phyloP scores from a whole-genome alignment of 2,797 vertebrate genomes.

The Nyctibius grandis region DNA sequence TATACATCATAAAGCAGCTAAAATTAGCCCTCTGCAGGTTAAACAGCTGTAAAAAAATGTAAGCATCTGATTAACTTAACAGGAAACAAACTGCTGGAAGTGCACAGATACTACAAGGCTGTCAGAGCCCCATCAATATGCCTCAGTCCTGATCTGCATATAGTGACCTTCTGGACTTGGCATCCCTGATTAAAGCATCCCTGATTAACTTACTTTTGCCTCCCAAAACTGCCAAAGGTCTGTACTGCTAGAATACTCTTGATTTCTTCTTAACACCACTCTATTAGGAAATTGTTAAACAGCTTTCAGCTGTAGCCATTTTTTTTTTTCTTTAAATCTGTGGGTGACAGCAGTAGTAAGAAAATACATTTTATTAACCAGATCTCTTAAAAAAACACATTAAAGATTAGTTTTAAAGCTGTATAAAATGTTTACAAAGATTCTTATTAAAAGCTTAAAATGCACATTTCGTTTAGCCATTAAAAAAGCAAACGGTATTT shows the following conservation, averaged over 20 bases:
- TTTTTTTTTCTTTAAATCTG: not conserved
- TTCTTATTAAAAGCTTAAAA: not conserved
- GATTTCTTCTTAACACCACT: not conserved
- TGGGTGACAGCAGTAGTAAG: not conserved
- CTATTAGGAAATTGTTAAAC: not conserved
- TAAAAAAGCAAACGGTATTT: slow-evolving; percentile 6
- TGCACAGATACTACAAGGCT: not conserved
- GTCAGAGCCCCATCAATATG: not conserved
- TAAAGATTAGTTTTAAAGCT: not conserved
- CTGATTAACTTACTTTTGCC: not conserved
- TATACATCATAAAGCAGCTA: not conserved
- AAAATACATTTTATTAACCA: not conserved
- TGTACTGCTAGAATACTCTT: not conserved
- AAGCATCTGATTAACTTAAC: not conserved
- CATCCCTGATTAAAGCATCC: not conserved
- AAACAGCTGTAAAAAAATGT: not conserved
- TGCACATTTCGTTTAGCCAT: not conserved
- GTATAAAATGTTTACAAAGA: not conserved
- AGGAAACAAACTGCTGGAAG: not conserved
- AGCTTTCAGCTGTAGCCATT: not conserved
- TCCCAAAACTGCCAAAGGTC: not conserved
- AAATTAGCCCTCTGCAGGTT: not conserved
- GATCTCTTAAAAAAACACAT: not conserved
- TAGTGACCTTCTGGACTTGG: not conserved
- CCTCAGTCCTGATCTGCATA: not conserved